Base-by-base conservation (phyloP, 2,888 invertebrate genomes). In the Hanleya hanleyi region DNA sequence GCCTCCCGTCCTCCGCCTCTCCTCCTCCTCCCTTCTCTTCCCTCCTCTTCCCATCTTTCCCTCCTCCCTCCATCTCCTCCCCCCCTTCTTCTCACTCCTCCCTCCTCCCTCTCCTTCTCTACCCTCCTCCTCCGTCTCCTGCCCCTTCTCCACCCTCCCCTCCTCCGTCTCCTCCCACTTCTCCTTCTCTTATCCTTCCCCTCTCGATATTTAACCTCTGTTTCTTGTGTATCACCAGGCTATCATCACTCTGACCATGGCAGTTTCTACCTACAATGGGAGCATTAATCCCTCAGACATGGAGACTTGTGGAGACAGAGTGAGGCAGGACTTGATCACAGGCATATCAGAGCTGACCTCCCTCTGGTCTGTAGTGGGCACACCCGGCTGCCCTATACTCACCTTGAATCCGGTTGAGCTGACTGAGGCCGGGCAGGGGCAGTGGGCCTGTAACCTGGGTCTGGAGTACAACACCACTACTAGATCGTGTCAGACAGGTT, bases 381-480 rank as follows among this genome's bases (percentile, higher is more conserved):
- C 73, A 0, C 47, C 36, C 41, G 71, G 64, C 57, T 78, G 78
- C 33, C 69, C 76, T 26, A 32, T 26, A 15, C 50, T 77, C 12
- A 49, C 29, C 12, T 70, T 77, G 12, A 65, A 26, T 29, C 73
- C 75, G 15, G 67, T 65, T 5, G 29, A 64, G 1, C 66, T 78
- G n/a, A n/a, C n/a, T n/a, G n/a, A n/a, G n/a, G n/a, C n/a, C n/a
- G n/a, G n/a, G n/a, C n/a, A n/a, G n/a, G n/a, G n/a, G n/a, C n/a
- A n/a, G n/a, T n/a, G n/a, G n/a, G n/a, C n/a, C n/a, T n/a, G n/a
- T n/a, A n/a, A n/a, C n/a, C n/a, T n/a, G n/a, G n/a, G n/a, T n/a
- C n/a, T n/a, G n/a, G n/a, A n/a, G n/a, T n/a, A n/a, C n/a, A n/a
- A n/a, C n/a, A n/a, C n/a, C n/a, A n/a, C n/a, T n/a, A n/a, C n/a